Evolutionary conservation across 2,888 invertebrate species (phyloP), one percentile per base, ranked within the genome.

Genomic region (Yponomeuta malinellus): DNA sequence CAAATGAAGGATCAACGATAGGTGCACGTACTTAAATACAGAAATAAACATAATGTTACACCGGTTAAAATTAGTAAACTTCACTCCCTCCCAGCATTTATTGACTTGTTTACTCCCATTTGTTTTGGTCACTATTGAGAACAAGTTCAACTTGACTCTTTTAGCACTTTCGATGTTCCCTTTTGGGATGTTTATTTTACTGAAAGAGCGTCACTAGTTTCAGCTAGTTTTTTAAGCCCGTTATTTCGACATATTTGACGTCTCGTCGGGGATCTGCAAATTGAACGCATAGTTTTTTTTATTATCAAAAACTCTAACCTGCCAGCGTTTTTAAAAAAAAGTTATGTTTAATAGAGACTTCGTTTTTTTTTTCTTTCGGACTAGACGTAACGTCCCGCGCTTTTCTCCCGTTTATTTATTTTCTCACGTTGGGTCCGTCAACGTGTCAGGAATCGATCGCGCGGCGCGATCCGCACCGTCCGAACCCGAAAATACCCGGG

Each of bases 401-500:
- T 43, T 43, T 43, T 43, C 43, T 43, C 43, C 43, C 43, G 43
- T 43, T 43, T 43, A 43, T 43, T 43, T 43, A 43, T 43, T 43
- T 43, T 43, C 43, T 43, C 43, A 43, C 43, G 43, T 59, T 59
- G 52, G 52, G 43, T 43, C 43, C 67, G 43, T 63, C 71, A 68
- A 69, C 72, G 72, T 64, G 67, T 31, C 31, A n/a, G 52, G 63
- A 82, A 85, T 84, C 81, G 85, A 86, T 84, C 81, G 80, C 79
- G 78, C 82, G 83, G 81, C 79, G 80, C 83, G 84, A 85, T 85
- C 83, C 83, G 43, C 43, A 43, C 43, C 76, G 71, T 76, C 43
- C 79, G 78, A n/a, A 82, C 86, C 90, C 90, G 86, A 91, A 91
- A 92, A 91, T 91, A 92, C 89, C 90, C 91, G 90, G 91, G 88